Evolutionary conservation across 2,797 vertebrate species (phyloP).

Genomic region (Clamator glandarius): DNA sequence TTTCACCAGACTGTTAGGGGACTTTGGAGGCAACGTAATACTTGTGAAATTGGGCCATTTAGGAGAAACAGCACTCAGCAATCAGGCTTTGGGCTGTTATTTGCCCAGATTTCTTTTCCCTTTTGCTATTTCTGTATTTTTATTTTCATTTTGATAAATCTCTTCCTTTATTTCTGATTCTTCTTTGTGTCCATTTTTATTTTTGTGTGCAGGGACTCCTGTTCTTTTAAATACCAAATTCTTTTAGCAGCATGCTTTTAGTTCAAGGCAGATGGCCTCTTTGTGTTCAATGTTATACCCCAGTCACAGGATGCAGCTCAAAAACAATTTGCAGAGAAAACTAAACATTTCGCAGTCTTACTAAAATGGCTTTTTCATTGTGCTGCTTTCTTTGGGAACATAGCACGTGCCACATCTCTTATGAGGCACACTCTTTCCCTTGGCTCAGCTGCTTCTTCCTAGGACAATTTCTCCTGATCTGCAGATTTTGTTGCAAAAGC

Average conservation of each 20-base stretch:
- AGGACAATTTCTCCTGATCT: background rate
- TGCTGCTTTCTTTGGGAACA: background rate
- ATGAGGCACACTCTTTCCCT: background rate
- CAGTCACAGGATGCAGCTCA: background rate
- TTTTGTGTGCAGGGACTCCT: background rate
- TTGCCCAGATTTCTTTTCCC: background rate
- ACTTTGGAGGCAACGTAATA: fast-evolving
- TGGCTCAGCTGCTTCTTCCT: background rate
- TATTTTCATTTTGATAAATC: slow-evolving; percentile 27
- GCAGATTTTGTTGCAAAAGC: background rate
- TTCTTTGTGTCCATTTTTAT: background rate
- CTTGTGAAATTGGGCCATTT: background rate
- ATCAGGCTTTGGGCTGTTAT: background rate
- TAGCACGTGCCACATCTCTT: fast-evolving
- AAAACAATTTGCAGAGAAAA: background rate
- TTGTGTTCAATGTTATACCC: background rate
- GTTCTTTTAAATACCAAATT: background rate
- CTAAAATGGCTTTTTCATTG: background rate
- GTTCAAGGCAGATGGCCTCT: background rate
- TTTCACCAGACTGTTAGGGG: background rate
- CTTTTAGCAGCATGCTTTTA: background rate
- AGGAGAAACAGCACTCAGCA: background rate
- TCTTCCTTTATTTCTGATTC: slow-evolving; percentile 23
- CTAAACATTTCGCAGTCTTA: background rate
- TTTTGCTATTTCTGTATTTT: slow-evolving; percentile 1